phyloP scores from a whole-genome alignment of 2,113 vertebrate species.

The Alces alces region DNA sequence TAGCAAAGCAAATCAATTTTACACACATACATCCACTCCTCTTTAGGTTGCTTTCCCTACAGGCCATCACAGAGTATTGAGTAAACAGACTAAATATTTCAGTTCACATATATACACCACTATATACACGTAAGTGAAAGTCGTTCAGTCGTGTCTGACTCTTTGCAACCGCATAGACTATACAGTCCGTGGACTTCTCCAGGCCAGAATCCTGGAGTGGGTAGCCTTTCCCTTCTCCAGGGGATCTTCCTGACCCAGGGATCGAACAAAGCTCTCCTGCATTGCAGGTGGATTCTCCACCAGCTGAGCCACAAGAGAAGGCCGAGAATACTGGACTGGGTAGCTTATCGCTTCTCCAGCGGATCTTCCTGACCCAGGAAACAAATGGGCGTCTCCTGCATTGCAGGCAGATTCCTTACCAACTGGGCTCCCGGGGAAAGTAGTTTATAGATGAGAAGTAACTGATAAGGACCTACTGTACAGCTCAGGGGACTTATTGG shows the following conservation, averaged over 20 bases:
- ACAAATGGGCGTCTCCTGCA: rapidly evolving
- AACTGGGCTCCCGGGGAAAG: background rate
- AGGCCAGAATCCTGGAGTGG: background rate
- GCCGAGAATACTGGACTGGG: background rate
- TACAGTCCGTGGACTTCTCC: background rate
- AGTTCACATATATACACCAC: background rate
- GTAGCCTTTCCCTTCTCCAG: background rate
- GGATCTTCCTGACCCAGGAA: background rate
- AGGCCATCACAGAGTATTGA: rapidly evolving
- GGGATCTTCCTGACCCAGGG: background rate
- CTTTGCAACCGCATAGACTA: background rate
- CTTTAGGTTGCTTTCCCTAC: background rate
- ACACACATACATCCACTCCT: background rate
- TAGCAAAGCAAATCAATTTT: background rate
- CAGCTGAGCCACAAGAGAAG: background rate
- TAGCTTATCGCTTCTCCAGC: background rate
- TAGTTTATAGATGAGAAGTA: background rate
- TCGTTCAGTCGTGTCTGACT: rapidly evolving
- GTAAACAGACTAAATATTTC: background rate
- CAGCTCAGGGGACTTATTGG: background rate
- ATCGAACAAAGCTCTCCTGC: background rate
- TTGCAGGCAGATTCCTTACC: background rate
- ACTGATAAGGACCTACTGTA: background rate
- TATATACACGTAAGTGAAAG: background rate
- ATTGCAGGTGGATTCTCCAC: background rate